Base-by-base conservation (phyloP, 30 jellyfish, hydroid and myxozoan genomes). In the Hydractinia symbiolongicarpus region DNA sequence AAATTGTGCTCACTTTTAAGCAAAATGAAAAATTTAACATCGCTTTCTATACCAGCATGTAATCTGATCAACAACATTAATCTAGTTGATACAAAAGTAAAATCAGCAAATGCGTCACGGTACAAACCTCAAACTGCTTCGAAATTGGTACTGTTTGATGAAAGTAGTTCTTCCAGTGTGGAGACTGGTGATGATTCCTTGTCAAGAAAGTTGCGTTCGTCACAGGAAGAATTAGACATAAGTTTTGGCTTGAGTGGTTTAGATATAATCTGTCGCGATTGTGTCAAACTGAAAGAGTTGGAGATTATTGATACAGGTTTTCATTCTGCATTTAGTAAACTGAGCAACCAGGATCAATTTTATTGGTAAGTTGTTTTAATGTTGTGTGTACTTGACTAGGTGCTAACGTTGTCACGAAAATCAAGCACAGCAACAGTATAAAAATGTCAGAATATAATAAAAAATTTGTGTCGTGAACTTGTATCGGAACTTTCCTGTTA, bases 11-110 rank as follows among this genome's bases (percentile, higher is more conserved):
- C 55, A 76, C 58, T 78, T 9, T 49, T 93, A 14, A 57, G 93
- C 6, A 70, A 68, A 54, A 83, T 93, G 82, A 70, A 75, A 61
- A 81, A 75, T 11, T 86, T 93, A 50, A 73, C 73, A 71, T 56
- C 95, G 4, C 61, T 93, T 64, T 73, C 96, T 1, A 72, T 93
- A 8, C 78, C 98, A 11, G 96, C 98, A 21, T 93, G 98, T 66
- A 71, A 88, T 62, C 86, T 86, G 14, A 91, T 82, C 60, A 86
- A 83, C 60, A 79, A 79, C 66, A 61, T 79, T 21, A 66, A 79
- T 53, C 9, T 15, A 44, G 8, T 61, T 57, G 84, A n/a, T 62
- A 53, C 20, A 16, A 79, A 79, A 79, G 58, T 9, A 61, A 83
- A 50, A 20, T 15, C 76, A 14, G 44, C 83, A 21, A 52, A 53